Evolutionary conservation across 1,140 invertebrate genomes (phyloP), one percentile per base, ranked within the genome.

Genomic region (Solenopsis invicta): DNA sequence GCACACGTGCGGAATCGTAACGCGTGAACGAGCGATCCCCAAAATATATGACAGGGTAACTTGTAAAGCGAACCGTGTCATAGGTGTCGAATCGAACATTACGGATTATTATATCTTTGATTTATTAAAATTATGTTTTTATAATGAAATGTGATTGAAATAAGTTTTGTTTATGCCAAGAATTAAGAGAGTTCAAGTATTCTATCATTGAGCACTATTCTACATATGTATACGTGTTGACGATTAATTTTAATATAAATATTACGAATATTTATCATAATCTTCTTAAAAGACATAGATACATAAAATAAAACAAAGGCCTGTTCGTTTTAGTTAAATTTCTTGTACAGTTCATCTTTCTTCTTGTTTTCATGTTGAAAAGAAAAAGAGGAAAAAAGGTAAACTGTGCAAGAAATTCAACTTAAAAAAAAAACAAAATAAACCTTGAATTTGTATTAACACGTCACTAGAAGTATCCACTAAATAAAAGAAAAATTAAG

Each of bases 1-100:
- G 41, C 37, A 45, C 88, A 81, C 85, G 89, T 90, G 89, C 85
- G 41, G 54, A 72, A 89, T 87, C 75, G 29, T 37, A 67, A 45
- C 16, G 88, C 50, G 34, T 41, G 71, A 67, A 29, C 48, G 72
- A 59, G 45, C 48, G 64, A 72, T 34, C 24, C 62, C 80, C 50
- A 74, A 86, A 85, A 76, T 85, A 87, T 61, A 12, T 88, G 71
- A 86, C 87, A 9, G 66, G 76, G 29, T 54, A 67, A 78, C 52
- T 87, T 61, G 85, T 85, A 54, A 81, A 18, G 29, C 74, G 74
- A 50, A 21, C 10, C 50, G 61, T 52, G 0, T 41, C 91, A 91
- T 90, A 89, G 86, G 87, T 87, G 77, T 81, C 77, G 72, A 64
- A 52, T 13, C 56, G 50, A 64, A 48, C 10, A 9, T 48, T 18